A percentile compares a stretch with the other conserved stretches of the same genome.
phyloP scores from a whole-genome alignment of 1,140 invertebrate genomes.

The Cydia splendana region DNA sequence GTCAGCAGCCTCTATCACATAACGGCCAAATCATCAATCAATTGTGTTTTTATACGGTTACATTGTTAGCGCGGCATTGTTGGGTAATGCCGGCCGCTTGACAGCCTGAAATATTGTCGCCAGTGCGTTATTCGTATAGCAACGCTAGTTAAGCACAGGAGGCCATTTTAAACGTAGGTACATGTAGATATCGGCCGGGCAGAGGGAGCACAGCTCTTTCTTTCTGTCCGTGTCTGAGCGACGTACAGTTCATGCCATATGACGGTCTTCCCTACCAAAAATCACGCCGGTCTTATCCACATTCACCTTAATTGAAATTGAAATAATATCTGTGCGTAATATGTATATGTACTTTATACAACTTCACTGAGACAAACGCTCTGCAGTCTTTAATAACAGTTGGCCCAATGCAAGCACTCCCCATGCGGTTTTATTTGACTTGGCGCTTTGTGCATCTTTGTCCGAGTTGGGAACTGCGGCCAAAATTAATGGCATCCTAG shows the following conservation, averaged over 20 bases:
- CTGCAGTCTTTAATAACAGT: too few relatives aligned
- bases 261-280: too few relatives aligned
- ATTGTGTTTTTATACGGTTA: conserved; percentile 18
- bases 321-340: too few relatives aligned
- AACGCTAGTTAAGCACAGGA: not conserved
- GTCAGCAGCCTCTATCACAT: not conserved
- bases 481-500: not conserved
- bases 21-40: conserved; percentile 21
- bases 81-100: conserved; percentile 23
- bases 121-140: not conserved
- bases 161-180: too few relatives aligned
- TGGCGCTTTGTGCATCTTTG: not conserved
- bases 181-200: too few relatives aligned
- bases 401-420: not conserved
- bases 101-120: conserved; percentile 30
- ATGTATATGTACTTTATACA: too few relatives aligned
- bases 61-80: conserved; percentile 16
- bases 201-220: too few relatives aligned
- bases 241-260: too few relatives aligned
- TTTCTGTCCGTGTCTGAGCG: too few relatives aligned
- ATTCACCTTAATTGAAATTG: too few relatives aligned
- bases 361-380: too few relatives aligned
- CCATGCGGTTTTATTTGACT: not conserved
- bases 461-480: not conserved
- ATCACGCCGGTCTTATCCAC: too few relatives aligned